These are phyloP conservation scores for Drosophila ogumai DNA, from an alignment of 1,140 invertebrate species.

Conservation along the genomic window DNA sequence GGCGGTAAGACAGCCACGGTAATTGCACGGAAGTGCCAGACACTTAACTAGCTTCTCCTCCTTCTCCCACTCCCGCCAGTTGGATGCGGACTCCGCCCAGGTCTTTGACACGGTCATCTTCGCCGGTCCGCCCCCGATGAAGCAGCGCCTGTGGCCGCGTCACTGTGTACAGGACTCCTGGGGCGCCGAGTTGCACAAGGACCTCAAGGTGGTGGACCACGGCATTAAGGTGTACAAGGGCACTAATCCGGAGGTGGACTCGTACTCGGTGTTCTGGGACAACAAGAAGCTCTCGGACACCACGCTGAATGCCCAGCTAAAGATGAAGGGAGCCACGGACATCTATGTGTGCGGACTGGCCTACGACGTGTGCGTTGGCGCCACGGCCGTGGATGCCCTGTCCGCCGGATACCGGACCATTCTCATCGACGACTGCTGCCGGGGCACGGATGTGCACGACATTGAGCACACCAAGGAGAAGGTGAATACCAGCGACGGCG, in stretches of 20 bases:
- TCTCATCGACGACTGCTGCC: slow-evolving; percentile 95
- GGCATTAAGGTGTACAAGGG: slow-evolving; percentile 96
- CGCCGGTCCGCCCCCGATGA: slow-evolving; percentile 92
- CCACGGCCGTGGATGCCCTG: slow-evolving; percentile 94
- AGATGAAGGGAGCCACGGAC: slow-evolving; percentile 93
- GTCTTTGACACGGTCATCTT: slow-evolving; percentile 97
- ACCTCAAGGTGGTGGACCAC: slow-evolving; percentile 92
- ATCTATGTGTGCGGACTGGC: slow-evolving; percentile 98
- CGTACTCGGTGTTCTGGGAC: slow-evolving; percentile 99
- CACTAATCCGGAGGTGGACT: slow-evolving; percentile 97
- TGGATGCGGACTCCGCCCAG: slow-evolving; percentile 90
- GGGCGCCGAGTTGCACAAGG: slow-evolving; percentile 96
- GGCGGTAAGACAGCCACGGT: slow-evolving; percentile 85
- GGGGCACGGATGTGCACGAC: slow-evolving; percentile 93
- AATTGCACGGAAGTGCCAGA: slow-evolving; percentile 42
- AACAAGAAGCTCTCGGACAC: slow-evolving; percentile 96
- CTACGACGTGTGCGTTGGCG: slow-evolving; percentile 98
- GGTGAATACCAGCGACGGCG: slow-evolving; percentile 90
- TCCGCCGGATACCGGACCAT: slow-evolving; percentile 96
- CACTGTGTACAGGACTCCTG: slow-evolving; percentile 98
- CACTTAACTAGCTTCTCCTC: slow-evolving; percentile 6
- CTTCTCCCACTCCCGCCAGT: slow-evolving; percentile 58
- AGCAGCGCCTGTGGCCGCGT: slow-evolving; percentile 96
- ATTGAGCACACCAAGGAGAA: slow-evolving; percentile 93
- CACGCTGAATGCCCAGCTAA: slow-evolving; percentile 92